Base-by-base conservation (phyloP, 1,140 invertebrate species). In the Pseudomyrmex gracilis region DNA sequence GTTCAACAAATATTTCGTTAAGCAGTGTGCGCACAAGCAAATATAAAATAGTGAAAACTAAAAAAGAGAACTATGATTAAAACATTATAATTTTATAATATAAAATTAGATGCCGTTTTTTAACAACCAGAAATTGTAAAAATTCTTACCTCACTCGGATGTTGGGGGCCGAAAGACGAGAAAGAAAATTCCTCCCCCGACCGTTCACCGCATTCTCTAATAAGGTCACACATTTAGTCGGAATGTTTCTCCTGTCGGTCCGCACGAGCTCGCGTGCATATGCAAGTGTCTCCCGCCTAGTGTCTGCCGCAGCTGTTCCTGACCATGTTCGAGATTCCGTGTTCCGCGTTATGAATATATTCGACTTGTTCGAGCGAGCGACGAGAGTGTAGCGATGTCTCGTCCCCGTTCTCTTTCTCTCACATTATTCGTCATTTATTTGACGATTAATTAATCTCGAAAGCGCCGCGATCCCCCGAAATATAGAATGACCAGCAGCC, bases 291-390 rank as follows among this genome's bases (percentile, higher is more conserved):
- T 34, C 34, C 43, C n/a, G 74, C 17, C 43, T 70, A 70, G 64
- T 78, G 76, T 78, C 76, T 34, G 76, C 55, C 68, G 49, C 80
- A 84, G 85, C 85, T 88, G 85, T 73, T 67, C 68, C 43, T 60
- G 51, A 61, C 83, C 84, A 82, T 85, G 61, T 57, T 80, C 55
- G 60, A 49, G 15, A 58, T 57, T 43, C 58, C 58, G 63, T 55
- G 63, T 78, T 78, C 43, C 53, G 12, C 53, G 76, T 60, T 80
- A 80, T 80, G 76, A 80, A 80, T 80, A 20, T 71, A 80, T 80
- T 58, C 20, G 53, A 43, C 76, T 80, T 80, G 76, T 80, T 71
- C 43, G 55, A 80, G 43, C 43, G 64, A 47, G 57, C 64, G 20
- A 71, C 43, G 55, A 66, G 43, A 17, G 60, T 34, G 34, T 34